phyloP scores from a whole-genome alignment of 2,888 invertebrate genomes.

The Trissolcus brochymenae region DNA sequence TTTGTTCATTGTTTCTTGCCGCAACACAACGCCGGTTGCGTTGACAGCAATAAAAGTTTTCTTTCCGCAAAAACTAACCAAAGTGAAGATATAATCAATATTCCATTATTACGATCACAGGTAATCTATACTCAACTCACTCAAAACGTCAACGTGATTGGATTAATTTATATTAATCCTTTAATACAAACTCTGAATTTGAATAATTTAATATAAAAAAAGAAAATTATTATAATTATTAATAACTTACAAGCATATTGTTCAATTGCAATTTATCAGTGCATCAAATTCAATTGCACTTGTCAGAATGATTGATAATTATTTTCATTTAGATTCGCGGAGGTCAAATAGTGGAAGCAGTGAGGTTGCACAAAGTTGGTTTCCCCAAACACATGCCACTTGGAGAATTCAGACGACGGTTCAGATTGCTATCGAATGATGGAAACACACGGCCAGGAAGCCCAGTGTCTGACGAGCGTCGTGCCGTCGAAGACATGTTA shows the following conservation, averaged over 20 bases:
- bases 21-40: conserved; percentile 85
- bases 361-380: conserved; percentile 93
- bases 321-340: conserved; percentile 84
- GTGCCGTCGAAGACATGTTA: conserved; percentile 90
- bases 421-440: conserved; percentile 80
- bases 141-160: not conserved
- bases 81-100: conserved; percentile 82
- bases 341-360: conserved; percentile 91
- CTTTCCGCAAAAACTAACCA: conserved; percentile 76
- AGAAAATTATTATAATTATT: not conserved
- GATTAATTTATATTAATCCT: too few species aligned
- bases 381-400: conserved; percentile 94
- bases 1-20: conserved; percentile 93
- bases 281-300: too few species aligned
- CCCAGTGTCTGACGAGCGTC: conserved; percentile 78
- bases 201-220: not conserved
- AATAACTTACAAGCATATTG: not conserved
- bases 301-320: conserved; percentile 8
- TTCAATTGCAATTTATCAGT: not conserved
- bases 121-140: conserved; percentile 74
- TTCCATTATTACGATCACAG: conserved; percentile 91
- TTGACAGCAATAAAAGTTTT: conserved; percentile 75
- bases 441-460: conserved; percentile 75
- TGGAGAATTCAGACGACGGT: conserved; percentile 91
- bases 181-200: not conserved